Evolutionary conservation across 2,888 invertebrate genomes (phyloP).

Genomic region (Drosophila algonquin): DNA sequence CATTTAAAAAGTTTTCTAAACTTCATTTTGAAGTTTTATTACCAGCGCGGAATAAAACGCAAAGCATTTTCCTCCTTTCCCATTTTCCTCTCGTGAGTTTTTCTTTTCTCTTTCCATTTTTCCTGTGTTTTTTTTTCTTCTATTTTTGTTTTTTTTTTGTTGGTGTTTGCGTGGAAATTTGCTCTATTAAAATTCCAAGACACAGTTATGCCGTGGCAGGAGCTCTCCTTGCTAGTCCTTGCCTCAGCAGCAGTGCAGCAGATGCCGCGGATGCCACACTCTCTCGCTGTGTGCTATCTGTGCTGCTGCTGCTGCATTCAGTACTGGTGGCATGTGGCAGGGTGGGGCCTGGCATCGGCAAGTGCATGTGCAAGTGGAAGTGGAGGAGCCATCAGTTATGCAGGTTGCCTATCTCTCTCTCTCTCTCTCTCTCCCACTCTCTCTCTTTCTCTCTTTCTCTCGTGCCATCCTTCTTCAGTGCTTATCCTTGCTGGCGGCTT

Average conservation of each 20-base stretch:
- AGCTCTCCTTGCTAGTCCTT: neutral
- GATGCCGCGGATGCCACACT: constrained; percentile 61
- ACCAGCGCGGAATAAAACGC: constrained; percentile 44
- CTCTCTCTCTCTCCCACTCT: constrained; percentile 20
- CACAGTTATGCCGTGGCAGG: constrained; percentile 56
- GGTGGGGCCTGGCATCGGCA: constrained; percentile 12
- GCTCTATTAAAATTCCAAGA: constrained; percentile 77
- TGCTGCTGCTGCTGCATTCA: constrained; percentile 4
- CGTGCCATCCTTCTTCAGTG: constrained; percentile 3
- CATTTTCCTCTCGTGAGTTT: neutral
- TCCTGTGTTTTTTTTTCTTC: constrained; percentile 1
- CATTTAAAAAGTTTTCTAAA: constrained; percentile 78
- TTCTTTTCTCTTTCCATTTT: constrained; percentile 5
- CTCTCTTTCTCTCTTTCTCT: constrained; percentile 4
- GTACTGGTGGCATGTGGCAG: constrained; percentile 34
- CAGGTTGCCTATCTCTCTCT: constrained; percentile 52
- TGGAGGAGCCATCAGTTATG: constrained; percentile 48
- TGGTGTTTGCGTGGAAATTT: constrained; percentile 60
- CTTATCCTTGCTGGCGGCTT: constrained; percentile 63
- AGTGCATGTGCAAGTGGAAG: neutral
- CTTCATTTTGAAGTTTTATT: constrained; percentile 79
- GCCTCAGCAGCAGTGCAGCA: constrained; percentile 8
- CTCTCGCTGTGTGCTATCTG: neutral
- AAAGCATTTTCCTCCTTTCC: constrained; percentile 25
- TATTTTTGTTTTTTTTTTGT: constrained; percentile 43